Conservation (phyloP, 1,140 invertebrate genomes). For the Augochlora pura region DNA sequence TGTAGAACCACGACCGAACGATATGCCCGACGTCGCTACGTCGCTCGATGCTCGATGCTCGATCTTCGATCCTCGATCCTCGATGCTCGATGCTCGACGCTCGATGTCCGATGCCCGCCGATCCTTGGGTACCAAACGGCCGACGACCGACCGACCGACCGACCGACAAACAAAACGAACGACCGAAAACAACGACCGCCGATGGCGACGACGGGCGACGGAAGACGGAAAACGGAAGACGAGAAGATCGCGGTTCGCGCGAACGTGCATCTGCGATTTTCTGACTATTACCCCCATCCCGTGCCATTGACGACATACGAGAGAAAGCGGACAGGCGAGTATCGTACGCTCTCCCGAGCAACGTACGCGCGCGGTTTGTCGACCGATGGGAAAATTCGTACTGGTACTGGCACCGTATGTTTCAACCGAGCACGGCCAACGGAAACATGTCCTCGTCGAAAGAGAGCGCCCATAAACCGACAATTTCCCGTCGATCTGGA, state of each 20-base stretch:
- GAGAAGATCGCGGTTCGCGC: constrained; percentile 24
- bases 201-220: neutral
- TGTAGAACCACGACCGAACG: constrained; percentile 1
- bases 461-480: neutral
- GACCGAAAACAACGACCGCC: neutral
- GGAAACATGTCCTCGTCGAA: neutral
- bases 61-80: constrained; percentile 3
- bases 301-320: neutral
- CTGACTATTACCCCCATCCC: neutral
- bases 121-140: neutral
- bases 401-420: too few species aligned
- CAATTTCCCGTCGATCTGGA: neutral
- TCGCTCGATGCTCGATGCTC: neutral
- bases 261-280: constrained; percentile 23
- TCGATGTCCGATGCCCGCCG: constrained; percentile 4
- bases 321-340: constrained; percentile 40
- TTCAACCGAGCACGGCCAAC: neutral
- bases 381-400: neutral
- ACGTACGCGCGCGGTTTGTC: neutral
- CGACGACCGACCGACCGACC: neutral
- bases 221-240: neutral
- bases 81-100: neutral
- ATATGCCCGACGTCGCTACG: constrained; percentile 4
- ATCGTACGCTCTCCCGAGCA: neutral
- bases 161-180: neutral